Base-by-base conservation (phyloP, 1,140 invertebrate genomes). In the Armadillidium nasatum region DNA sequence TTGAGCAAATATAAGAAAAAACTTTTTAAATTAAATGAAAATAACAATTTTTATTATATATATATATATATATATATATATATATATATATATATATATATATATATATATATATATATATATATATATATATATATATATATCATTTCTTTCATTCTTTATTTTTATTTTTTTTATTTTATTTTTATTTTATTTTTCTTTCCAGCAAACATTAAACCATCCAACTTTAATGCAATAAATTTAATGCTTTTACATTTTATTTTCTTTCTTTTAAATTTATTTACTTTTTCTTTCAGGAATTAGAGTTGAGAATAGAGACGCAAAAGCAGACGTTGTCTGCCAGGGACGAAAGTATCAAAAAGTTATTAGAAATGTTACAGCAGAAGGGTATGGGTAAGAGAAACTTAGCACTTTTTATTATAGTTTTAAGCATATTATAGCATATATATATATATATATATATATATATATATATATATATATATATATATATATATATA, bases 321-420 rank as follows among this genome's bases (percentile, higher is more conserved):
- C 96, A 99, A 87, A 98, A 98, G 86, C 95, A 98, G 87, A 98
- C 96, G 22, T 86, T 98, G 75, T 91, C 92, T 83, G 94, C 96
- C 50, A 88, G 96, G 80, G 96, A 99, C 86, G 96, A 98, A 84
- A 97, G 95, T 85, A 98, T 98, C 83, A 98, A 98, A 88, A 98
- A 98, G 87, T 89, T 99, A 80, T 88, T 99, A 82, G 96, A 99
- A 88, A 98, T 98, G 95, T 89, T 98, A 68, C 95, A 98, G 85
- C 96, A 92, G 84, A 97, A 98, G 87, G 95, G 94, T 84, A 93
- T 96, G 88, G 94, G 94, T 95, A 87, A 91, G 93, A 54, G 7
- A 23, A 43, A n/a, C 50, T 7, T 60, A 19, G 2, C 33, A 33
- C 1, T 33, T 33, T 33, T 33, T 33, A 3, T 4, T 3, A 60